A percentile compares a stretch with the other conserved stretches of the same genome.
Conservation (phyloP, 2,797 vertebrate genomes). For the Synanceia verrucosa region DNA sequence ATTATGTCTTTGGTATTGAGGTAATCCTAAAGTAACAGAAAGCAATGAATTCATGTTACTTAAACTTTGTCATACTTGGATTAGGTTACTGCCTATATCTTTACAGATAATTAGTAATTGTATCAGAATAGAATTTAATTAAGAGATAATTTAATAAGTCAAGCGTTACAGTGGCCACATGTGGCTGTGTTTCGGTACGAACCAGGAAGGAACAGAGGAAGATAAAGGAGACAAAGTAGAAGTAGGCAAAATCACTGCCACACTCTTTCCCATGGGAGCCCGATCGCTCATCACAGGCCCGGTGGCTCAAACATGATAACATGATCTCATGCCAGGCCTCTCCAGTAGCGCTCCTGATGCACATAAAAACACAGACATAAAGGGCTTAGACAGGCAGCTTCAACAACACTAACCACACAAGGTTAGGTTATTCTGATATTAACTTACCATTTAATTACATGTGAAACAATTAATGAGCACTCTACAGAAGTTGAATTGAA, state of each 20-base stretch:
- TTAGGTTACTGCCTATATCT: too few species aligned
- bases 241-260: constrained; percentile 97
- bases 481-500: background rate
- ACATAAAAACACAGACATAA: background rate
- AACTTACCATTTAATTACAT: background rate
- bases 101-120: too few species aligned
- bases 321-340: constrained; percentile 99
- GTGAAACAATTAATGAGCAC: background rate
- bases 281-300: constrained; percentile 84
- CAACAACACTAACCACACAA: background rate
- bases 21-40: too few species aligned
- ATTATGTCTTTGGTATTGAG: too few species aligned
- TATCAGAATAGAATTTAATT: too few species aligned
- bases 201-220: constrained; percentile 98
- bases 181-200: constrained; percentile 63
- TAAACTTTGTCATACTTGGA: background rate
- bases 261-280: constrained; percentile 87
- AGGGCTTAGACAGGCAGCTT: background rate
- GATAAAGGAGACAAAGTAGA: constrained; percentile 98
- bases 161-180: background rate
- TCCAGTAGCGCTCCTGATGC: constrained; percentile 93
- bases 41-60: too few species aligned
- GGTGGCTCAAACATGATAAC: constrained; percentile 91
- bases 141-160: too few species aligned
- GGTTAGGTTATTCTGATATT: background rate